These are phyloP conservation scores for Cochlearius cochlearius DNA, from an alignment of 2,113 vertebrate genomes.

Conservation along the genomic window DNA sequence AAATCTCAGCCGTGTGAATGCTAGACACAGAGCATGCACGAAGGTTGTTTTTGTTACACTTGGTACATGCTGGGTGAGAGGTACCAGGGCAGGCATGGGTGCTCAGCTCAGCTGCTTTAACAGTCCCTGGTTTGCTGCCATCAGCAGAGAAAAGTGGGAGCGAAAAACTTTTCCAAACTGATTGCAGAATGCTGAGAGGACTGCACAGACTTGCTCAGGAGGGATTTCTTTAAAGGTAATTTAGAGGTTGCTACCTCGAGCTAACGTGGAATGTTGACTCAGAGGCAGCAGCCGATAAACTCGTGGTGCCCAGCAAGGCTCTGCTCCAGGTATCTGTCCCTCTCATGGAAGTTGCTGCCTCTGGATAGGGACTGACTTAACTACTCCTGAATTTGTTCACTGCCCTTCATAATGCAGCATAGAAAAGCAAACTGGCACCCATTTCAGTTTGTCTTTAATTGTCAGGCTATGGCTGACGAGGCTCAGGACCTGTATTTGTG, in stretches of 20 bases:
- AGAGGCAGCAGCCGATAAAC: background rate
- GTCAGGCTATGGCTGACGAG: background rate
- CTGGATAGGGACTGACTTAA: background rate
- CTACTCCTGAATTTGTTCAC: background rate
- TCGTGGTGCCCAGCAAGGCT: background rate
- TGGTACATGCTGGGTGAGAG: background rate
- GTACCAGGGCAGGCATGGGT: rapidly evolving
- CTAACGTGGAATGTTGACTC: background rate
- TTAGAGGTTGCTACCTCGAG: background rate
- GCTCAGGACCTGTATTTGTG: background rate
- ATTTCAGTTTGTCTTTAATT: background rate
- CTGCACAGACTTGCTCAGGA: background rate
- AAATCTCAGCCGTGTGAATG: background rate
- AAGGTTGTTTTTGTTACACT: background rate
- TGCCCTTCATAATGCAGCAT: background rate
- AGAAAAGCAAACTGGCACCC: background rate
- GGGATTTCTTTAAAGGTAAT: background rate
- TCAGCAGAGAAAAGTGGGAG: background rate
- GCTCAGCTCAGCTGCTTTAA: background rate
- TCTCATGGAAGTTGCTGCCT: background rate
- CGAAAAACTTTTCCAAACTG: background rate
- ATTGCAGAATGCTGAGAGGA: background rate
- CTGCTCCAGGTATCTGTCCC: background rate
- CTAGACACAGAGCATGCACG: background rate
- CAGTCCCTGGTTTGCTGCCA: background rate